These are phyloP conservation scores for Chaetodon auriga DNA, from an alignment of 2,113 vertebrate species.

Conservation along the genomic window DNA sequence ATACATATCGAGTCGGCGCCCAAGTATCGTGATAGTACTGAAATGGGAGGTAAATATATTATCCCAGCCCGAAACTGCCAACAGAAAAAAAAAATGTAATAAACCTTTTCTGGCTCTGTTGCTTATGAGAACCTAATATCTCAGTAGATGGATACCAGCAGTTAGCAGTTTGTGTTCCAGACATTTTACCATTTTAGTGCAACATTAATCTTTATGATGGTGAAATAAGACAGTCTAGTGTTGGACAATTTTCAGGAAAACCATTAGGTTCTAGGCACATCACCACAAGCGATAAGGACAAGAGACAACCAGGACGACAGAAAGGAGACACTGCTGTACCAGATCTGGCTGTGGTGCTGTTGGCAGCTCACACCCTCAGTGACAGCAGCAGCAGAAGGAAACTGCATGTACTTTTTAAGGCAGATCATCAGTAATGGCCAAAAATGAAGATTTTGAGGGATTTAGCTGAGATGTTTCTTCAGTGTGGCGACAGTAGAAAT, in stretches of 20 bases:
- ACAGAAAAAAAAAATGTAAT: too few species aligned
- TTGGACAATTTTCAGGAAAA: background rate
- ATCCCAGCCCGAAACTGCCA: too few species aligned
- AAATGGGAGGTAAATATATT: background rate
- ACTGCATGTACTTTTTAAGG: background rate
- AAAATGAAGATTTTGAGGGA: background rate
- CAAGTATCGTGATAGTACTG: too few species aligned
- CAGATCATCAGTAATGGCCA: background rate
- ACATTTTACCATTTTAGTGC: background rate
- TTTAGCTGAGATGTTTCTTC: background rate
- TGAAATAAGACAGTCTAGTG: background rate
- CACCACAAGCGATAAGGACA: background rate
- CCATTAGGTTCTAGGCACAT: too few species aligned
- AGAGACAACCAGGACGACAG: background rate
- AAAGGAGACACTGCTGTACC: background rate
- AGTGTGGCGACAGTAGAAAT: background rate
- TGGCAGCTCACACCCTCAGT: background rate
- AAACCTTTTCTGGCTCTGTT: background rate
- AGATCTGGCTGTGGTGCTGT: background rate
- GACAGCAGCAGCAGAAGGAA: background rate
- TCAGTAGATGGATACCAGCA: background rate
- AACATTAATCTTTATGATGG: background rate
- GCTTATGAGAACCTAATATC: background rate
- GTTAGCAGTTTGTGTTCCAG: background rate
- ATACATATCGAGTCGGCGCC: too few species aligned